Evolutionary conservation across 2,797 vertebrate species (phyloP).

Genomic region (Hipposideros larvatus): DNA sequence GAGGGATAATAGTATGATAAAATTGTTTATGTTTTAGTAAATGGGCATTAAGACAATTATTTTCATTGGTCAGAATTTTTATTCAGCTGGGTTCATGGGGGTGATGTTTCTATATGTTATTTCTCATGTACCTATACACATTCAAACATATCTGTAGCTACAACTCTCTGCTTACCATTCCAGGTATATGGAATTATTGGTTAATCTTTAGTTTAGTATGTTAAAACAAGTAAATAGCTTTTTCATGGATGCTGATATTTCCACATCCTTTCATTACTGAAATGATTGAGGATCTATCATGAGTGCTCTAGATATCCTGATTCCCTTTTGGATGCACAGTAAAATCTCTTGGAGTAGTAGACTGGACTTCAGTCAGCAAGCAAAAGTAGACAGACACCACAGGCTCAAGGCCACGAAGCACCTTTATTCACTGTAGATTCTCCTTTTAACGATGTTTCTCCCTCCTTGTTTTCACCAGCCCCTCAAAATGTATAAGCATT

Average conservation of each 20-base stretch:
- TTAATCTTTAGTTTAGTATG: background rate
- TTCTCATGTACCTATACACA: background rate
- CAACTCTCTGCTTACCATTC: background rate
- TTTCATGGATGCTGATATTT: background rate
- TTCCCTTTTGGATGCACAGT: constrained; percentile 55
- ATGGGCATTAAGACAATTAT: background rate
- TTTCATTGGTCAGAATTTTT: background rate
- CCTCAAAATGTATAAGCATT: background rate
- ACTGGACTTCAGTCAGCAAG: background rate
- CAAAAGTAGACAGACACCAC: constrained; percentile 52
- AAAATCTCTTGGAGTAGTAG: constrained; percentile 48
- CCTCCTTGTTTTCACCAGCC: background rate
- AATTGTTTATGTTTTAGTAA: background rate
- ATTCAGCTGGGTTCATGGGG: background rate
- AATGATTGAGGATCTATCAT: constrained; percentile 21
- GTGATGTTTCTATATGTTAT: background rate
- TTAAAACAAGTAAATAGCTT: background rate
- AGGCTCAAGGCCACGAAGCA: constrained; percentile 55
- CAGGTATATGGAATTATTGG: background rate
- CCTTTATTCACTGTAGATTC: background rate
- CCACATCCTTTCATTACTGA: background rate
- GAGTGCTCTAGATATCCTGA: constrained; percentile 39
- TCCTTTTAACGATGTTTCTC: background rate
- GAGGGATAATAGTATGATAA: background rate
- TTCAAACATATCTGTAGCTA: background rate